Conservation (phyloP, 2,113 vertebrate species). For the Rhynchopsitta pachyrhyncha region DNA sequence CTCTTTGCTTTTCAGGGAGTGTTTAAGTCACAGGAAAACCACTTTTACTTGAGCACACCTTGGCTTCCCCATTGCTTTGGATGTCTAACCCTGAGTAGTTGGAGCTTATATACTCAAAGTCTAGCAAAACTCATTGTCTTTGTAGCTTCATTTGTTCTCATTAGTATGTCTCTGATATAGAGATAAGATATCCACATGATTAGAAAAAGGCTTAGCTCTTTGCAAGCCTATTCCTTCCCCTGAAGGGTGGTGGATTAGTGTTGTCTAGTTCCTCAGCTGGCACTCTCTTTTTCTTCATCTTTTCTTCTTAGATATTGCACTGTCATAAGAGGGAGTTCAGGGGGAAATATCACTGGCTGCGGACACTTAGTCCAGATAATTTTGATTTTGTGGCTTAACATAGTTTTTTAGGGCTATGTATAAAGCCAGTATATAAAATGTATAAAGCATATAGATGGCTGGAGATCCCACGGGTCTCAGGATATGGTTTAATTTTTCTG, state of each 20-base stretch:
- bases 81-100: not conserved
- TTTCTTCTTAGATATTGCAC: not conserved
- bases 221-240: not conserved
- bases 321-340: not conserved
- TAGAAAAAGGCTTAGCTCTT: not conserved
- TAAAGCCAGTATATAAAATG: not conserved
- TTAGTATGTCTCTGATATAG: not conserved
- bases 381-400: not conserved
- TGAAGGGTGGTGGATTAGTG: not conserved
- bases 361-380: not conserved
- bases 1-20: not conserved
- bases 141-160: not conserved
- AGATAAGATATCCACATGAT: not conserved
- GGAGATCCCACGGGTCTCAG: not conserved
- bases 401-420: not conserved
- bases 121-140: not conserved
- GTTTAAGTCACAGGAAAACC: not conserved
- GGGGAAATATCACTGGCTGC: not conserved
- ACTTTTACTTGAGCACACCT: not conserved
- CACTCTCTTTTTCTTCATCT: not conserved
- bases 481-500: not conserved
- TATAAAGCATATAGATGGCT: not conserved
- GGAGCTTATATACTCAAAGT: not conserved
- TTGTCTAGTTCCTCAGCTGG: not conserved
- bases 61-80: not conserved